Conservation (phyloP, 2,113 vertebrate genomes). For the Passer domesticus region DNA sequence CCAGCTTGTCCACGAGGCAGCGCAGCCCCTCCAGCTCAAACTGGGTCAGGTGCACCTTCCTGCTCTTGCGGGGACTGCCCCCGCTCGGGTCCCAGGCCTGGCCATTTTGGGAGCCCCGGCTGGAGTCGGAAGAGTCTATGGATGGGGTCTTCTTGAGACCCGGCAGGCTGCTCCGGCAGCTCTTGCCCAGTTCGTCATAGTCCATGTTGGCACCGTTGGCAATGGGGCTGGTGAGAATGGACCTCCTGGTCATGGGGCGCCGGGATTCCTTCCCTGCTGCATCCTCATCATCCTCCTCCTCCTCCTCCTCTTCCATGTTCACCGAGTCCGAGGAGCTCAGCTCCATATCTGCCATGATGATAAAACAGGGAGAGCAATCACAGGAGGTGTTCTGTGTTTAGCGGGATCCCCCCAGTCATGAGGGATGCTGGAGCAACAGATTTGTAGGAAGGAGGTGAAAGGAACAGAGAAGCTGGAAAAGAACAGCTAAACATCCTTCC, state of each 20-base stretch:
- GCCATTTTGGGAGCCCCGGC: slow-evolving; percentile 76
- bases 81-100: slow-evolving; percentile 72
- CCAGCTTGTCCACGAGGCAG: slow-evolving; percentile 91
- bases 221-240: slow-evolving; percentile 76
- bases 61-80: slow-evolving; percentile 72
- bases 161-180: slow-evolving; percentile 71
- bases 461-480: background rate
- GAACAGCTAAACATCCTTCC: background rate
- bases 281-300: slow-evolving; percentile 65
- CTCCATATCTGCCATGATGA: slow-evolving; percentile 73
- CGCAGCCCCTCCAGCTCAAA: slow-evolving; percentile 93
- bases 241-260: slow-evolving; percentile 66
- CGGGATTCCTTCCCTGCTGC: slow-evolving; percentile 66
- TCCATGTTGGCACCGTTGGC: slow-evolving; percentile 77
- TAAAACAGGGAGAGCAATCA: background rate
- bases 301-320: slow-evolving; percentile 70
- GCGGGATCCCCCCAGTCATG: background rate
- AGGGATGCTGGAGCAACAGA: background rate
- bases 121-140: slow-evolving; percentile 74
- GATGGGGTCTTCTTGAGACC: slow-evolving; percentile 75
- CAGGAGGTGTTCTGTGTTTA: background rate
- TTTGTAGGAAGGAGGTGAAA: fast-evolving
- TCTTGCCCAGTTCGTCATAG: slow-evolving; percentile 74
- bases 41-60: slow-evolving; percentile 83
- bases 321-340: slow-evolving; percentile 74